A percentile compares a stretch with the other conserved stretches of the same genome.
Conservation (phyloP, 2,113 vertebrate genomes). For the Muntiacus muntjak region DNA sequence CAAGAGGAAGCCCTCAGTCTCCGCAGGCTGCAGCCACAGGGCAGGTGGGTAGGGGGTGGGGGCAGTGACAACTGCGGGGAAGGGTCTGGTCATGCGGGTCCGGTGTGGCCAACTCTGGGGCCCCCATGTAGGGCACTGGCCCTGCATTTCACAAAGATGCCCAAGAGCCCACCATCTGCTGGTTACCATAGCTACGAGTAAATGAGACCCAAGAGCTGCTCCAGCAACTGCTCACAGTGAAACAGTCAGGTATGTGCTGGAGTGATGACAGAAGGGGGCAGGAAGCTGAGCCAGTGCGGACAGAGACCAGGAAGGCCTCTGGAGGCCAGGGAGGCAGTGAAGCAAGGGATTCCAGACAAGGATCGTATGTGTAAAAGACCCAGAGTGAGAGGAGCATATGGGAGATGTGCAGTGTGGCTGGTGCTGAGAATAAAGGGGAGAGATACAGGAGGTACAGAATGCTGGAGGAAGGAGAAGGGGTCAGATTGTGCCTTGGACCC, state of each 20-base stretch:
- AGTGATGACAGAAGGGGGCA: not conserved
- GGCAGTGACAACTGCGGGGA: not conserved
- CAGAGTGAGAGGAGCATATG: not conserved
- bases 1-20: not conserved
- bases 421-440: not conserved
- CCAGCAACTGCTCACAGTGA: not conserved
- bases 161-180: not conserved
- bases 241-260: not conserved
- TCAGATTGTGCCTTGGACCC: not conserved
- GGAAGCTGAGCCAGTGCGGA: not conserved
- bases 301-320: not conserved
- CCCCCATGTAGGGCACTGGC: not conserved
- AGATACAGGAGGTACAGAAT: not conserved
- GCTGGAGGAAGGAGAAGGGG: not conserved
- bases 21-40: not conserved
- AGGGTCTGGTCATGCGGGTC: not conserved
- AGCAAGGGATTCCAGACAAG: not conserved
- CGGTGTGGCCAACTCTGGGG: not conserved
- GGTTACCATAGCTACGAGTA: not conserved
- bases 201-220: not conserved
- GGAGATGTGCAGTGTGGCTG: not conserved
- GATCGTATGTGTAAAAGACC: not conserved
- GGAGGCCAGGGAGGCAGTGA: not conserved
- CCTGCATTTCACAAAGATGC: not conserved
- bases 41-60: not conserved